Conservation (phyloP, 1,140 invertebrate species). For the Penaeus chinensis region DNA sequence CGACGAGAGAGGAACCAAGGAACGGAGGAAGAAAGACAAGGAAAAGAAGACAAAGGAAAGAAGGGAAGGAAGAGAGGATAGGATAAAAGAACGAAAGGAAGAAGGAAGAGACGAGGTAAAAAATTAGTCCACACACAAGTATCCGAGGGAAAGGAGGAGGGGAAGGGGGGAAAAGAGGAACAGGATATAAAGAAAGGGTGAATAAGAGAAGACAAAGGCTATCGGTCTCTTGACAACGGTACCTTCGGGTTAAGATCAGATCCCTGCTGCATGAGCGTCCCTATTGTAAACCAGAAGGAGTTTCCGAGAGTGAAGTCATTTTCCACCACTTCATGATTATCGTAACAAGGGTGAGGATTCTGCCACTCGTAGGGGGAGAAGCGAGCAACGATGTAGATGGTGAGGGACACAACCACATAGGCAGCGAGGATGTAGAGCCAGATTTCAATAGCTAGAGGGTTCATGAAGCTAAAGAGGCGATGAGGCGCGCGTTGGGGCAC, state of each 20-base stretch:
- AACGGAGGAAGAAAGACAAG: too few relatives aligned
- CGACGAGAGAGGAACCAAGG: too few relatives aligned
- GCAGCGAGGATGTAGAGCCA: slow-evolving; percentile 76
- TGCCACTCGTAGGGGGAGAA: slow-evolving; percentile 68
- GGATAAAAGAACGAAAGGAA: too few relatives aligned
- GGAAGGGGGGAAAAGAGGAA: background rate
- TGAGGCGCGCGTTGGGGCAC: slow-evolving; percentile 69
- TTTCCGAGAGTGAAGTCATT: slow-evolving; percentile 93
- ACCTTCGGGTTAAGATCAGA: slow-evolving; percentile 90
- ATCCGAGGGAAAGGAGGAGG: background rate
- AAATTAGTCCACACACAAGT: too few relatives aligned
- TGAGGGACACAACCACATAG: slow-evolving; percentile 72
- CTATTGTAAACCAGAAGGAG: slow-evolving; percentile 96
- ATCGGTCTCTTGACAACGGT: background rate
- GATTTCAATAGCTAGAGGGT: slow-evolving; percentile 74
- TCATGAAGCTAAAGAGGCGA: slow-evolving; percentile 74
- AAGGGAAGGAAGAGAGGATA: too few relatives aligned
- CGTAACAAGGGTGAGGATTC: slow-evolving; percentile 82
- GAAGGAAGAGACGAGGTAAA: too few relatives aligned
- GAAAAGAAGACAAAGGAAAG: too few relatives aligned
- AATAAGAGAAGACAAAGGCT: too few relatives aligned
- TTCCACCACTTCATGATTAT: slow-evolving; percentile 81
- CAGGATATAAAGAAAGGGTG: background rate
- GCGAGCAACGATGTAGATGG: slow-evolving; percentile 74
- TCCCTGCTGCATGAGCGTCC: slow-evolving; percentile 93